A percentile compares a stretch with the other conserved stretches of the same genome.
Evolutionary conservation across 2,797 vertebrate genomes (phyloP).

Genomic region (Megalops cyprinoides): DNA sequence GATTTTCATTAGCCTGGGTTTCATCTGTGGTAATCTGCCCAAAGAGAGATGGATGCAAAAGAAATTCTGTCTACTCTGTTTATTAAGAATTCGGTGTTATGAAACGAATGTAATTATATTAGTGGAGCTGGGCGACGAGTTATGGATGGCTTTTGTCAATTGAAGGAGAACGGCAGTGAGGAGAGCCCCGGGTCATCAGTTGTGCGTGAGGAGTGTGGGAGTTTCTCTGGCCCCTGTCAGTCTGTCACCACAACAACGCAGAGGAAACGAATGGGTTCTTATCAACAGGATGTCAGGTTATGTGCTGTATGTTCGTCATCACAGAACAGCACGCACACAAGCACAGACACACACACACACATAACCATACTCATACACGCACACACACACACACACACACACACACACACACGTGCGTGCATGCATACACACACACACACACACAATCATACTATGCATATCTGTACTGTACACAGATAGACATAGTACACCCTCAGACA

Average conservation of each 20-base stretch:
- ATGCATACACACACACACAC: not conserved
- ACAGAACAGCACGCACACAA: not conserved
- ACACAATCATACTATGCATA: not conserved
- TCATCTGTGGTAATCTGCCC: conserved; percentile 24
- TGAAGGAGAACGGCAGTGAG: conserved; percentile 17
- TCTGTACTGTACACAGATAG: not conserved
- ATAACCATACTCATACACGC: not conserved
- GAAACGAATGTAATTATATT: conserved; percentile 19
- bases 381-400: not conserved
- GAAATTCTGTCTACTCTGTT: conserved; percentile 3
- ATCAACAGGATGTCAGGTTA: not conserved
- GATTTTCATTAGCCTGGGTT: not conserved
- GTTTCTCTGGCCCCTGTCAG: not conserved
- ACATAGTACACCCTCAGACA: not conserved
- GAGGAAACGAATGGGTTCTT: not conserved
- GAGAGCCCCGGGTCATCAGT: conserved; percentile 27
- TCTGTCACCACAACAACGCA: conserved; percentile 15
- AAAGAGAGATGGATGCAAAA: conserved; percentile 25
- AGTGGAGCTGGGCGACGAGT: not conserved
- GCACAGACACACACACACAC: not conserved
- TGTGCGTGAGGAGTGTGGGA: conserved; percentile 11
- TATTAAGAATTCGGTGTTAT: conserved; percentile 20
- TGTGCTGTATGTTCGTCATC: not conserved
- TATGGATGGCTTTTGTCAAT: conserved; percentile 23
- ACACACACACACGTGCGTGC: not conserved